Conservation (phyloP, 2,113 vertebrate species). For the Micronisus gabar region DNA sequence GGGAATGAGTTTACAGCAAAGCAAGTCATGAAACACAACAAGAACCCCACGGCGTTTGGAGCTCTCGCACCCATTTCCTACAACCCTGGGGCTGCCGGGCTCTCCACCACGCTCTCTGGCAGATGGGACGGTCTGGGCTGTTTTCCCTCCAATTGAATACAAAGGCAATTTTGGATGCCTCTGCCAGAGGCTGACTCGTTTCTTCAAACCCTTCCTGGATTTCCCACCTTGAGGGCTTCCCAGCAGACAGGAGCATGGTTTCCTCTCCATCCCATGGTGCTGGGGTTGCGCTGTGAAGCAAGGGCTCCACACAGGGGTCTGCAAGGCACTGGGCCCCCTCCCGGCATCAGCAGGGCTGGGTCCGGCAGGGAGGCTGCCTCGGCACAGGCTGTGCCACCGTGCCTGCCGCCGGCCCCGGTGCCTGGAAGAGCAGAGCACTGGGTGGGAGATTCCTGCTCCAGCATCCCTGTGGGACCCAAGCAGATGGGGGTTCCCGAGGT, state of each 20-base stretch:
- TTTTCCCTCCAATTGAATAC: background rate
- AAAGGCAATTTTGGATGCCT: accelerated
- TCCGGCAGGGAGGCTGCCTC: accelerated
- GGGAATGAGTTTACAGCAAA: background rate
- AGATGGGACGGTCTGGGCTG: background rate
- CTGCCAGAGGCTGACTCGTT: background rate
- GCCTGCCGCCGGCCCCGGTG: accelerated
- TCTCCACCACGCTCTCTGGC: accelerated
- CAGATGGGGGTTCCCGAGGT: accelerated
- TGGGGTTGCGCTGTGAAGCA: accelerated
- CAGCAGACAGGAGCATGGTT: background rate
- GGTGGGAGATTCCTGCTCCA: background rate
- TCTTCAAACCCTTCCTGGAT: background rate
- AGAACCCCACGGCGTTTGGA: accelerated
- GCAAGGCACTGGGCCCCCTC: background rate
- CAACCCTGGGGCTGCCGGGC: accelerated
- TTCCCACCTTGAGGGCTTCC: background rate
- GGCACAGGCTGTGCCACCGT: background rate
- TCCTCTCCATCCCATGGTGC: background rate
- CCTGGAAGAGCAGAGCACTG: background rate
- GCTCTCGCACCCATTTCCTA: background rate
- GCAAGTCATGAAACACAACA: background rate
- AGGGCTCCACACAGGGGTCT: background rate
- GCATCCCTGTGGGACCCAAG: background rate
- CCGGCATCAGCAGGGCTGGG: accelerated